A percentile compares a stretch with the other conserved stretches of the same genome.
Conservation (phyloP, 1,140 invertebrate genomes). For the Leptestheria dahalacensis region DNA sequence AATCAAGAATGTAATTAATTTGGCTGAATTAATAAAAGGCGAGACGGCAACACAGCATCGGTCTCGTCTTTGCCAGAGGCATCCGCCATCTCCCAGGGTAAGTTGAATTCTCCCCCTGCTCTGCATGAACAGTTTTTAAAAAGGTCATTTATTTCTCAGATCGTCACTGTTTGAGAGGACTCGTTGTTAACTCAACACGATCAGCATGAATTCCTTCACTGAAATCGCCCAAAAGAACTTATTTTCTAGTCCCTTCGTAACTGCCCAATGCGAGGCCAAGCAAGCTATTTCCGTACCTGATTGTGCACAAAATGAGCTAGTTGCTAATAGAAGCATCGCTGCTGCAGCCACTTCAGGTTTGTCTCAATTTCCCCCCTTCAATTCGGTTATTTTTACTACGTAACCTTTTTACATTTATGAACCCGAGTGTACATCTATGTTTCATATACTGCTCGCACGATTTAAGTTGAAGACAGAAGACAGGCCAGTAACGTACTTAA, state of each 20-base stretch:
- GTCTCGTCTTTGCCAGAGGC: too few species aligned
- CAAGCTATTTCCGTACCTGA: background rate
- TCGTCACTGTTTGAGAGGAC: background rate
- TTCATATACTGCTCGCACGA: too few species aligned
- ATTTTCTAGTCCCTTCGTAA: conserved; percentile 38
- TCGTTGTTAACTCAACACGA: background rate
- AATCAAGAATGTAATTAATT: too few species aligned
- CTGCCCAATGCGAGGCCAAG: conserved; percentile 26
- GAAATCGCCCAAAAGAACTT: conserved; percentile 57
- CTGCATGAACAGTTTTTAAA: too few species aligned
- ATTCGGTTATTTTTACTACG: too few species aligned
- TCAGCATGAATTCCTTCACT: conserved; percentile 41
- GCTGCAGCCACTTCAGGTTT: conserved; percentile 4
- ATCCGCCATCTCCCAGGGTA: too few species aligned
- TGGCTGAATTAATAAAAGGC: too few species aligned
- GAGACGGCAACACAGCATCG: too few species aligned
- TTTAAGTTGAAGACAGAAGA: background rate
- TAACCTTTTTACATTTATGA: too few species aligned
- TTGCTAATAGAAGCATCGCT: conserved; percentile 8
- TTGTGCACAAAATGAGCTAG: conserved; percentile 16
- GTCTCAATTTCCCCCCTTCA: background rate
- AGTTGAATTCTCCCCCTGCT: too few species aligned
- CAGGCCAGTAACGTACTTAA: background rate
- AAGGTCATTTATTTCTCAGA: too few species aligned
- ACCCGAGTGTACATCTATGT: background rate